Evolutionary conservation across 2,888 invertebrate species (phyloP), one percentile per base, ranked within the genome.

Genomic region (Epirrita christyi): DNA sequence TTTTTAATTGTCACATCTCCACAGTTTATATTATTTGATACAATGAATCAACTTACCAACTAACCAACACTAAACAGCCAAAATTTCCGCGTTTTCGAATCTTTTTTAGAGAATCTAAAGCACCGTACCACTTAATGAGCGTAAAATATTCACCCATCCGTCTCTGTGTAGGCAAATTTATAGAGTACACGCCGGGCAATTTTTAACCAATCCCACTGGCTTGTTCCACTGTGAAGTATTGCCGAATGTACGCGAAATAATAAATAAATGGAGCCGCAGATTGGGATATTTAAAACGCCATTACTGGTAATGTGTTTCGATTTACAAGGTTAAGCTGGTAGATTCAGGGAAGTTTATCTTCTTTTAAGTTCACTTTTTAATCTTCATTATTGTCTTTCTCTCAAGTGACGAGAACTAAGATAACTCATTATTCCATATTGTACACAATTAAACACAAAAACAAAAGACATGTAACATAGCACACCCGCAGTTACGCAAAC

Each of bases 161-260:
- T 52, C 32, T 51, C 28, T 29, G 36, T 64, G 46, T 59, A 68
- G 60, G 73, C 64, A 66, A 75, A 85, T 85, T 83, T 85, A 88
- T 82, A 76, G 78, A 67, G 67, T 75, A 85, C 85, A 85, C 54
- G 82, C 63, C 62, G 70, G 68, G 32, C 32, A 32, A 32, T 32
- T 32, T 32, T 32, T 32, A 32, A 79, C 77, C 81, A 76, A 82
- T 85, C 85, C 79, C 75, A n/a, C 34, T 29, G 40, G 14, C 15
- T 14, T 40, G 14, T 40, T 9, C 40, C 37, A 2, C n/a, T 11
- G 47, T 61, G 57, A 58, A 48, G 53, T 52, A 58, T 55, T 40
- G 11, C 44, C 37, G 29, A 44, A 29, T 41, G 40, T n/a, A 38
- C 29, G 38, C n/a, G 14, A 44, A 41, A 55, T 49, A 21, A 21